phyloP scores from a whole-genome alignment of 2,797 vertebrate species.

The Percopsis omiscomaycus region DNA sequence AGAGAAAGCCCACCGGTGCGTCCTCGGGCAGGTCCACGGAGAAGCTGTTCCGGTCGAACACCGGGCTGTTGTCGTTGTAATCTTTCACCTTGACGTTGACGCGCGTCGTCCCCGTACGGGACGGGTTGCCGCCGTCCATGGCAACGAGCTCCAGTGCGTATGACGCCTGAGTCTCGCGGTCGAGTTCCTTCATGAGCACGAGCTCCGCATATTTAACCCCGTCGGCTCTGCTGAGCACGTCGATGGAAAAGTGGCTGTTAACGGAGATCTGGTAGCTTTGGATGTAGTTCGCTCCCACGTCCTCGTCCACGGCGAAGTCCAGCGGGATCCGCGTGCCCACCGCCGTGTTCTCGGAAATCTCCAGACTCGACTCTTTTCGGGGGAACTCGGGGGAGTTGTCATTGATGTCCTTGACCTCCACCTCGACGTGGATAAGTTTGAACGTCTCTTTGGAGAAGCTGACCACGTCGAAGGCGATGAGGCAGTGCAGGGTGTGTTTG shows the following conservation, averaged over 20 bases:
- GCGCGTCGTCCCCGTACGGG: constrained; percentile 84
- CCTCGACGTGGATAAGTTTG: constrained; percentile 92
- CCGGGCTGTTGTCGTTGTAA: constrained; percentile 93
- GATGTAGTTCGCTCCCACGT: constrained; percentile 89
- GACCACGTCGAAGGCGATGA: constrained; percentile 93
- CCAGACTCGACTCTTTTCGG: constrained; percentile 83
- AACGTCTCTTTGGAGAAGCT: constrained; percentile 90
- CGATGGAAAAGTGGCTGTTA: constrained; percentile 91
- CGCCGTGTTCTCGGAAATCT: constrained; percentile 89
- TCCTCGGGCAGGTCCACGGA: constrained; percentile 90
- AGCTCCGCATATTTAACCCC: constrained; percentile 93
- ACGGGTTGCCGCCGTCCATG: constrained; percentile 88
- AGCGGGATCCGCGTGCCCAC: constrained; percentile 90
- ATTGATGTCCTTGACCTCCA: constrained; percentile 96
- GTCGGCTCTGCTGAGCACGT: constrained; percentile 90
- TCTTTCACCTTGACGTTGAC: constrained; percentile 91
- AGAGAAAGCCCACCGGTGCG: constrained; percentile 83
- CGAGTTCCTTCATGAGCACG: constrained; percentile 91
- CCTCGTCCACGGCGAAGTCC: constrained; percentile 88
- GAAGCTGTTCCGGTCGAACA: constrained; percentile 84
- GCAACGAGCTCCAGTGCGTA: constrained; percentile 90
- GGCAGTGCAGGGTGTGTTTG: constrained; percentile 82
- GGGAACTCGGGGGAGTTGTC: constrained; percentile 91
- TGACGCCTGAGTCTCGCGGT: constrained; percentile 87
- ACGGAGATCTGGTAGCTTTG: constrained; percentile 91